Percentiles rank a stretch among this genome's conserved stretches.
Conservation (phyloP, 2,888 invertebrate genomes). For the Xestia rhomboidea region DNA sequence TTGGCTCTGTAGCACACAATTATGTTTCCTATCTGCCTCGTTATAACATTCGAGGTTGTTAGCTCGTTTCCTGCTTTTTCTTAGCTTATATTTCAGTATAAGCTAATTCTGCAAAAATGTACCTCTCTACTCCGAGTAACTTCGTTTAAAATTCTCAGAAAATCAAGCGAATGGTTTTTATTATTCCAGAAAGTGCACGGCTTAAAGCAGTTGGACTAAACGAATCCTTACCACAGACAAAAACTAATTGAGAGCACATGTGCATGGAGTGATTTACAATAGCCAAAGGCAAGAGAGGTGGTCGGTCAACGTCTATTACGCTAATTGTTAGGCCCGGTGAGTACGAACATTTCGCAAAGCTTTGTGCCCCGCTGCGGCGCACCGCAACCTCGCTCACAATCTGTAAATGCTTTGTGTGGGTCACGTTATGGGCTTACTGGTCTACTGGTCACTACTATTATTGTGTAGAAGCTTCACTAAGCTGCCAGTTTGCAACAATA, state of each 20-base stretch:
- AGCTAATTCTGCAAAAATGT: conserved; percentile 36
- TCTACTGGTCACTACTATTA: conserved; percentile 68
- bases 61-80: conserved; percentile 56
- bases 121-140: neutral
- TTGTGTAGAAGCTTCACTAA: conserved; percentile 68
- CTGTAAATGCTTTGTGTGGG: conserved; percentile 81
- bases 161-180: neutral
- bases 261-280: conserved; percentile 65
- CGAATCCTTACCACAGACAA: conserved; percentile 23
- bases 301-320: conserved; percentile 78
- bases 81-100: conserved; percentile 45
- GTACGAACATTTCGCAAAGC: conserved; percentile 75
- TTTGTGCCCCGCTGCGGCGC: conserved; percentile 75
- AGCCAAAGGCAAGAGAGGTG: conserved; percentile 59
- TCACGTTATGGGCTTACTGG: conserved; percentile 77
- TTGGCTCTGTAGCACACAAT: conserved; percentile 68
- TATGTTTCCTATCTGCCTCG: conserved; percentile 68
- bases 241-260: conserved; percentile 54
- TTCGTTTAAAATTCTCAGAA: conserved; percentile 7
- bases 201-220: conserved; percentile 9
- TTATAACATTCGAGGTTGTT: conserved; percentile 66
- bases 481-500: conserved; percentile 62
- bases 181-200: neutral
- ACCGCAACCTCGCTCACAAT: conserved; percentile 79
- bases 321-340: conserved; percentile 77